Evolutionary conservation across 2,888 invertebrate species (phyloP).

Genomic region (Diarsia brunnea): DNA sequence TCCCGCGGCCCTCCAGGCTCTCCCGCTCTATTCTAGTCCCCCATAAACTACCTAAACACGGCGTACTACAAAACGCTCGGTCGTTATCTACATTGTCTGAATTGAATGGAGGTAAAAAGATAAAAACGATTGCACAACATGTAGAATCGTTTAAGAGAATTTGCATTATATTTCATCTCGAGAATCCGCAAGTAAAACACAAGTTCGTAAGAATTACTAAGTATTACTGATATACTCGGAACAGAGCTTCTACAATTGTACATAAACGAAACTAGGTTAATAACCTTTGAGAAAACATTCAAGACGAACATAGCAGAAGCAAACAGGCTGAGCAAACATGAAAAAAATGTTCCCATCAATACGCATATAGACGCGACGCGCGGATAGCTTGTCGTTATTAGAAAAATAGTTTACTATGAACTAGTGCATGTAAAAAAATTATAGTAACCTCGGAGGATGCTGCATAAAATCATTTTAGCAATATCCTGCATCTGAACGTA

Average conservation of each 20-base stretch:
- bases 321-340: constrained; percentile 80
- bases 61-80: constrained; percentile 63
- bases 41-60: constrained; percentile 74
- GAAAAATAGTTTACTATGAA: constrained; percentile 57
- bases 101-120: constrained; percentile 70
- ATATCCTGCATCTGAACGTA: constrained; percentile 38
- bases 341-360: constrained; percentile 69
- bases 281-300: constrained; percentile 82
- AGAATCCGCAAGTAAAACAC: constrained; percentile 23
- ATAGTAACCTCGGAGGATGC: constrained; percentile 14
- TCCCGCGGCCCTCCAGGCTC: constrained; percentile 82
- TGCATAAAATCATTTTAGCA: constrained; percentile 51
- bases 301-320: constrained; percentile 74
- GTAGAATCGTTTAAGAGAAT: constrained; percentile 41
- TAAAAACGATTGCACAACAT: constrained; percentile 49
- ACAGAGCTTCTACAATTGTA: constrained; percentile 65
- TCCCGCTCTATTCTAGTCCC: constrained; percentile 79
- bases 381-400: constrained; percentile 43
- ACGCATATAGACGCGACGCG: constrained; percentile 52
- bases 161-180: constrained; percentile 46
- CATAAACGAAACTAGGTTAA: constrained; percentile 82
- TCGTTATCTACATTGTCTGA: constrained; percentile 71
- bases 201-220: constrained; percentile 32
- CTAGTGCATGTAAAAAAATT: constrained; percentile 41
- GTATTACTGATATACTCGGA: constrained; percentile 50